Evolutionary conservation across 2,888 invertebrate species (phyloP).

Genomic region (Metallyticus violacea): DNA sequence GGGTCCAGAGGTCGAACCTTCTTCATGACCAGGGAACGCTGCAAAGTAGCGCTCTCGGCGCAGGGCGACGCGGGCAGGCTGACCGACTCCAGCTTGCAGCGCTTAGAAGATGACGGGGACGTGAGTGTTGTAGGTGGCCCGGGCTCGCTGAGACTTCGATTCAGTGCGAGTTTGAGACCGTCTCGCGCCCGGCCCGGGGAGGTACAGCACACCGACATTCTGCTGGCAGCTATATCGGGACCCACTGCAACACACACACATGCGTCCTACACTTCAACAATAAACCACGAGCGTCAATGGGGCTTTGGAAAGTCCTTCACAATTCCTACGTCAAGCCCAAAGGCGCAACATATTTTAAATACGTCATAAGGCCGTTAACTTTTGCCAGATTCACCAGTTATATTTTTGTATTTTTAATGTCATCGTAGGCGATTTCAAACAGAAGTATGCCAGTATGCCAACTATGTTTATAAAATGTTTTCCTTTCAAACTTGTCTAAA

Average conservation of each 20-base stretch:
- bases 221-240: slow-evolving; percentile 36
- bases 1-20: slow-evolving; percentile 53
- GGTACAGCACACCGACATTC: slow-evolving; percentile 51
- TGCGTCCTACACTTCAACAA: neutral
- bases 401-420: too few relatives aligned
- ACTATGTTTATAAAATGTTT: too few relatives aligned
- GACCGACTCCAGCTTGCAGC: slow-evolving; percentile 54
- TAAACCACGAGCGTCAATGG: neutral
- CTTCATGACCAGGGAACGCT: slow-evolving; percentile 52
- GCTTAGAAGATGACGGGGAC: slow-evolving; percentile 46
- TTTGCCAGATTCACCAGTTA: too few relatives aligned
- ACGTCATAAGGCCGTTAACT: too few relatives aligned
- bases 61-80: slow-evolving; percentile 44
- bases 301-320: neutral
- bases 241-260: slow-evolving; percentile 16
- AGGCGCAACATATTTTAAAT: too few relatives aligned
- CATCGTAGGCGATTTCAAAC: too few relatives aligned
- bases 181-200: slow-evolving; percentile 48
- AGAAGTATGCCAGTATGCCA: too few relatives aligned
- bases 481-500: too few relatives aligned
- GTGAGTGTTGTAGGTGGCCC: slow-evolving; percentile 43
- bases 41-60: slow-evolving; percentile 54
- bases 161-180: slow-evolving; percentile 55
- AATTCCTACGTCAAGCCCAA: too few relatives aligned
- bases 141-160: slow-evolving; percentile 56